Evolutionary conservation across 2,888 invertebrate species (phyloP).

Genomic region (Caenorhabditis sp.): DNA sequence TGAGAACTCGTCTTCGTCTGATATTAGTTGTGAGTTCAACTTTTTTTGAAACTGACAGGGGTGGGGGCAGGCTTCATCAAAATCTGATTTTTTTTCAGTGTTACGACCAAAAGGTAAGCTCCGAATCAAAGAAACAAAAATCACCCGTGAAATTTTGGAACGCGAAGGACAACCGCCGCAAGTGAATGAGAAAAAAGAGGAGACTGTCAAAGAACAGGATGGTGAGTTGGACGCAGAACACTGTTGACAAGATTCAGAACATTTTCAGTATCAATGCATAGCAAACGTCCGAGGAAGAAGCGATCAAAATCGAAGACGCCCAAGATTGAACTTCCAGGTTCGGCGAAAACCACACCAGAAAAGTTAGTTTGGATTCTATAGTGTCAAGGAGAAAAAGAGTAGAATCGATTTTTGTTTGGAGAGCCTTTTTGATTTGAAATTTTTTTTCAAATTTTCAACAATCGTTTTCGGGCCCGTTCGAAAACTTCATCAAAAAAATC

Average conservation of each 20-base stretch:
- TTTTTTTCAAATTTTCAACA: too few species aligned
- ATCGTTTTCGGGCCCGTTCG: background rate
- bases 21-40: too few species aligned
- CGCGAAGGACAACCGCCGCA: constrained; percentile 24
- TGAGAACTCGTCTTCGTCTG: constrained; percentile 8
- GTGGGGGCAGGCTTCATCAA: background rate
- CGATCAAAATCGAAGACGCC: background rate
- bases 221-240: background rate
- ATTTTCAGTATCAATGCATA: background rate
- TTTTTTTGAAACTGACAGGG: too few species aligned
- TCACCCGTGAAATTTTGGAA: constrained; percentile 33
- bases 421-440: background rate
- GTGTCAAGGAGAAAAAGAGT: background rate
- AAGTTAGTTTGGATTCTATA: background rate
- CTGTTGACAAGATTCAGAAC: too few species aligned
- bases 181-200: constrained; percentile 32
- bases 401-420: background rate
- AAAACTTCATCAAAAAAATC: background rate
- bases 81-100: background rate
- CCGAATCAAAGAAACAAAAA: constrained; percentile 38
- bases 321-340: background rate
- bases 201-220: constrained; percentile 22
- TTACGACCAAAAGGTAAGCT: constrained; percentile 9
- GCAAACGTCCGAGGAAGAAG: constrained; percentile 8
- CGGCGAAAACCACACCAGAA: background rate